phyloP scores from a whole-genome alignment of 2,888 invertebrate genomes.

The Gandaritis pyraliata region DNA sequence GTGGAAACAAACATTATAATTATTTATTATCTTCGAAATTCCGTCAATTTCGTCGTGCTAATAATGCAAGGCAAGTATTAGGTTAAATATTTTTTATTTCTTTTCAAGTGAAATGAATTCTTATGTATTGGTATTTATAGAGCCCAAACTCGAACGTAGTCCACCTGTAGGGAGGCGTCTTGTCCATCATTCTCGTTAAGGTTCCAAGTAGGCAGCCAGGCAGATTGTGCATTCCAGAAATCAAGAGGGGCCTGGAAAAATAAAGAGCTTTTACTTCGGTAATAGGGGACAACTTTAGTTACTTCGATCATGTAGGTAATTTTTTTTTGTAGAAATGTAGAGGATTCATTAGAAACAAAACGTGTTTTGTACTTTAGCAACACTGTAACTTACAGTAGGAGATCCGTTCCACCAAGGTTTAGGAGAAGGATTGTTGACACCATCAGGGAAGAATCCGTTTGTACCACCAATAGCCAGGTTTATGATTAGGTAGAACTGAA shows the following conservation, averaged over 20 bases:
- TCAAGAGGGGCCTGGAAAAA: slow-evolving; percentile 77
- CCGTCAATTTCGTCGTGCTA: too few species aligned
- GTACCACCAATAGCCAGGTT: slow-evolving; percentile 88
- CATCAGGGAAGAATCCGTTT: slow-evolving; percentile 87
- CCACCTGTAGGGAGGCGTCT: slow-evolving; percentile 86
- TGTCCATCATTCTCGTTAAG: slow-evolving; percentile 76
- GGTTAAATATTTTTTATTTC: neutral
- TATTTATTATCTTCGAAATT: too few species aligned
- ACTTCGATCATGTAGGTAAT: too few species aligned
- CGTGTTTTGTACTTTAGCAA: neutral
- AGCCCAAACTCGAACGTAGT: slow-evolving; percentile 88
- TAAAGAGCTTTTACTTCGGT: neutral
- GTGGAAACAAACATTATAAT: too few species aligned
- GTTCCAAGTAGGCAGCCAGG: slow-evolving; percentile 86
- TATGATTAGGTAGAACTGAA: slow-evolving; percentile 85
- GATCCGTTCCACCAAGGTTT: slow-evolving; percentile 86
- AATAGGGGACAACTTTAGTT: too few species aligned
- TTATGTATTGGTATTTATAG: slow-evolving; percentile 58
- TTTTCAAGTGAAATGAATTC: neutral
- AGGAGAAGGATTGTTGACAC: slow-evolving; percentile 77
- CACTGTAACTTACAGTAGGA: slow-evolving; percentile 68
- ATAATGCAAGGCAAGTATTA: too few species aligned
- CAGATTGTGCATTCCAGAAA: slow-evolving; percentile 85
- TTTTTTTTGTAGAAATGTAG: too few species aligned
- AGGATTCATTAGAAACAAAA: too few species aligned